These are phyloP conservation scores for Tyria jacobaeae DNA, from an alignment of 2,888 invertebrate species.

Conservation along the genomic window DNA sequence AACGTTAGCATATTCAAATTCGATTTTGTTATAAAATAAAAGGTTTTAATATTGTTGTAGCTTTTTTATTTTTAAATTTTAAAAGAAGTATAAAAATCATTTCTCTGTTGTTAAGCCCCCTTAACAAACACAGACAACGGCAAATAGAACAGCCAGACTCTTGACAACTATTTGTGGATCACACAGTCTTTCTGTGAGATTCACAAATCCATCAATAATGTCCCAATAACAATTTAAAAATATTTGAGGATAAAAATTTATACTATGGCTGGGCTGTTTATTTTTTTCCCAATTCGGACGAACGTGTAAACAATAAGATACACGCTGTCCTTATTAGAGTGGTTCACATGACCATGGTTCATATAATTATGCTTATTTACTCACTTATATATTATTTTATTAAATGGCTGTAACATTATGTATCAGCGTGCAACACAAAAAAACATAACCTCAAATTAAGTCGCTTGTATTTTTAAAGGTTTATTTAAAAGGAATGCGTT, in stretches of 20 bases:
- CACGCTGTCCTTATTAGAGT: not conserved
- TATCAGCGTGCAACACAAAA: not conserved
- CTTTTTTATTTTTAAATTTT: too few species aligned
- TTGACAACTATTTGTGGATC: too few species aligned
- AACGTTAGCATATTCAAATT: not conserved
- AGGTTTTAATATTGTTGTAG: too few species aligned
- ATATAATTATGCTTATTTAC: not conserved
- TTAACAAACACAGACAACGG: too few species aligned
- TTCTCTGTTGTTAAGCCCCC: too few species aligned
- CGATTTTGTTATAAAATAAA: too few species aligned
- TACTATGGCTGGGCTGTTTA: not conserved
- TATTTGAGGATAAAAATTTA: not conserved
- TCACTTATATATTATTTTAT: not conserved
- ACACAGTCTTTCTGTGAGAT: too few species aligned
- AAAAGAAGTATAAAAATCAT: too few species aligned
- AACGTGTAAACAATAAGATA: not conserved
- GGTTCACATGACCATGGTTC: not conserved
- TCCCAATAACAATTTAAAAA: too few species aligned
- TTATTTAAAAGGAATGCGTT: not conserved
- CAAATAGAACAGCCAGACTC: too few species aligned
- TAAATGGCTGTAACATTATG: not conserved
- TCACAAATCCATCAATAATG: too few species aligned
- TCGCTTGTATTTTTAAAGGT: not conserved
- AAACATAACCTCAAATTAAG: not conserved
- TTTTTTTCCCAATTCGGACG: not conserved